Evolutionary conservation across 2,888 invertebrate species (phyloP), one percentile per base, ranked within the genome.

Genomic region (Netelia fuscicornis): DNA sequence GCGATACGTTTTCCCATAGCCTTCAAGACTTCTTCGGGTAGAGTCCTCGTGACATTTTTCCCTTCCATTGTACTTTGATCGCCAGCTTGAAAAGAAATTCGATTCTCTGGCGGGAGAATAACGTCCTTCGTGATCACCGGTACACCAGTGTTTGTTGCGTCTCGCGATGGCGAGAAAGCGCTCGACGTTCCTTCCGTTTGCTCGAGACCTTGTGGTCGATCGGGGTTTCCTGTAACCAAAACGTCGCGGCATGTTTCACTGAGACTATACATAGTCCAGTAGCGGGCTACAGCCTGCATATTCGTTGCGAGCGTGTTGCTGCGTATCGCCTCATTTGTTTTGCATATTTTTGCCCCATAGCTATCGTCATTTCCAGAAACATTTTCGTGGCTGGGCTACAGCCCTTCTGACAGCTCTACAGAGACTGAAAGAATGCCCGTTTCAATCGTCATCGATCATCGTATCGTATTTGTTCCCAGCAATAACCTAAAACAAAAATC

Each of bases 231-330:
- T 77, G 17, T 8, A 77, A 77, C 67, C 77, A 44, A 67, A 77
- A 58, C 67, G 77, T 77, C 67, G 44, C 25, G 44, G 23, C 25
- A 58, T 77, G 58, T 2, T 56, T 67, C 67, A 42, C 77, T 77
- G 77, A 77, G 77, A 67, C 76, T 77, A 67, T 77, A 76, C 76
- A 77, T 44, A 77, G 67, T 77, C 58, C 76, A 67, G 76, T 67
- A 2, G 25, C 25, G 2, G 25, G 25, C 25, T 25, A 25, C 25
- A 25, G 25, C 25, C 2, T 25, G 25, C 2, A 25, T 25, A 25
- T 25, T 2, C 2, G 25, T 25, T 25, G 2, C 25, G 25, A 25
- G 2, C 25, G 25, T 25, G 2, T 25, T 25, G 25, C 25, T 2
- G 25, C 25, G 25, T 2, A 25, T 2, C 25, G 25, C 2, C 25